Evolutionary conservation across 2,113 vertebrate genomes (phyloP), one percentile per base, ranked within the genome.

Genomic region (Xiphias gladius): DNA sequence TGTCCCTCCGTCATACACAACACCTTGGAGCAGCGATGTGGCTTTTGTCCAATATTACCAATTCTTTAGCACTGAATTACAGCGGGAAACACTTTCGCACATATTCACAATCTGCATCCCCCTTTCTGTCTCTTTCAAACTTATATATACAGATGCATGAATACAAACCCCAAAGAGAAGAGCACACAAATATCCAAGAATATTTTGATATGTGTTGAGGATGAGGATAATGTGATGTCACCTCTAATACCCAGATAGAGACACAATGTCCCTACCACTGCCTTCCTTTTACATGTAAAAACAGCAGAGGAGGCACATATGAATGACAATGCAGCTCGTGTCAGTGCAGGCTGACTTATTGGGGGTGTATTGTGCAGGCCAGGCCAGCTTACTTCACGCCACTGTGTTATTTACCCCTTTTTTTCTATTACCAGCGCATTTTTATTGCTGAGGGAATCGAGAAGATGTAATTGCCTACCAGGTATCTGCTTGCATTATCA

Each of bases 401-500:
- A 69, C 73, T 73, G 61, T 81, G 82, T 90, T 91, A 91, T 93
- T 94, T 92, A 93, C 92, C 84, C 84, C 80, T 72, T 88, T 88
- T 86, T 92, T 92, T 93, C 91, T 91, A 91, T 93, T 90, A 88
- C 85, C 83, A 50, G 73, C 86, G 88, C 88, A 91, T 92, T 91
- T 93, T 91, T 91, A 90, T 94, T 92, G 81, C 87, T 65, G 83
- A 84, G 79, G 65, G 82, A 92, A 92, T 90, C 67, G 71, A 82
- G 76, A 58, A 88, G 89, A 94, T 93, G 86, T 94, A 95, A 95
- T 94, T 95, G 92, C 89, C 91, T 93, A 85, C 86, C 81, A 88
- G 90, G 85, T 95, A 94, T 96, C 93, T 92, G 80, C 84, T 87
- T 90, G 89, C 91, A 93, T 94, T 93, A 95, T 95, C 90, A 83